A percentile compares a stretch with the other conserved stretches of the same genome.
Conservation (phyloP, 1,140 invertebrate genomes). For the Triops longicaudatus region DNA sequence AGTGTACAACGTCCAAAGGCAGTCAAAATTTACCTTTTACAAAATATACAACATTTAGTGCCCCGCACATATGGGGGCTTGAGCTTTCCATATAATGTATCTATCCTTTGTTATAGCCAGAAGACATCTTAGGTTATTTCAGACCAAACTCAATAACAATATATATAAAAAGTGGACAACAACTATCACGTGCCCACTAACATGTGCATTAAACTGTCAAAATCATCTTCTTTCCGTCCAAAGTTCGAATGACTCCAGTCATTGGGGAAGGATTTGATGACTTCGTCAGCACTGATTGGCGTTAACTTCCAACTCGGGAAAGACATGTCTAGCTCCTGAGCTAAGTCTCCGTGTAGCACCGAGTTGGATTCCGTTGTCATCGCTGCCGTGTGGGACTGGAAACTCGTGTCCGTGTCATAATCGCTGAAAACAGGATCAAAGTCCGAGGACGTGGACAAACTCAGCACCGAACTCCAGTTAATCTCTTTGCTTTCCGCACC, state of each 20-base stretch:
- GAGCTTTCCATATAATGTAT: slow-evolving; percentile 8
- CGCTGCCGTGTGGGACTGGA: slow-evolving; percentile 33
- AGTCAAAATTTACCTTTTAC: slow-evolving; percentile 14
- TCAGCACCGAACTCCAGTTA: slow-evolving; percentile 83
- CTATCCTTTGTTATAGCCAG: background rate
- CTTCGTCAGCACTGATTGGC: slow-evolving; percentile 57
- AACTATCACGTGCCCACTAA: slow-evolving; percentile 32
- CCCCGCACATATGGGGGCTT: background rate
- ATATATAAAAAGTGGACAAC: background rate
- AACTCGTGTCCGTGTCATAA: slow-evolving; percentile 21
- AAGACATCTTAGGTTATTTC: slow-evolving; percentile 19
- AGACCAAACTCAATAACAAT: slow-evolving; percentile 9
- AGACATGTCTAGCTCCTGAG: slow-evolving; percentile 42
- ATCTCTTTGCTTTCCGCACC: slow-evolving; percentile 65
- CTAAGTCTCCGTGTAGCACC: slow-evolving; percentile 31
- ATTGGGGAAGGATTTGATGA: slow-evolving; percentile 46
- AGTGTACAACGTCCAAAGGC: slow-evolving; percentile 14
- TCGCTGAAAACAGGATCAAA: slow-evolving; percentile 50
- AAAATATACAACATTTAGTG: slow-evolving; percentile 16
- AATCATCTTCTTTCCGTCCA: slow-evolving; percentile 29
- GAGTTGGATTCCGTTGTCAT: background rate
- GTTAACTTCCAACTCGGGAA: slow-evolving; percentile 56
- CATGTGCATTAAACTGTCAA: slow-evolving; percentile 34
- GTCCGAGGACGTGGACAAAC: slow-evolving; percentile 70
- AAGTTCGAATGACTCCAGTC: slow-evolving; percentile 26